These are phyloP conservation scores for Neomorphus geoffroyi DNA, from an alignment of 2,797 vertebrate species.

Conservation along the genomic window DNA sequence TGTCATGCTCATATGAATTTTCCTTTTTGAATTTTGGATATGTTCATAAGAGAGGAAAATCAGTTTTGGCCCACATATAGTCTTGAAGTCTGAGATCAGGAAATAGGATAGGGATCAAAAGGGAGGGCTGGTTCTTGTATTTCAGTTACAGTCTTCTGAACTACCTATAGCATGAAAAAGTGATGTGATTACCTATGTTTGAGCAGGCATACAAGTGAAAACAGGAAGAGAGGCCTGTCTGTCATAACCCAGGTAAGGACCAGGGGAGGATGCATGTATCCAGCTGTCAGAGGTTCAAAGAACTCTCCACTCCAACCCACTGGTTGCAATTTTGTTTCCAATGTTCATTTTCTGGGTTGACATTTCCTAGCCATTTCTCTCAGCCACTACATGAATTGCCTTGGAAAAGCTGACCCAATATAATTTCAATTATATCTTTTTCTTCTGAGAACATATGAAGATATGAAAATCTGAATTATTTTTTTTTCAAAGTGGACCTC, in stretches of 20 bases:
- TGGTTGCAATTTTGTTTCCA: neutral
- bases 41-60: neutral
- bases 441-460: neutral
- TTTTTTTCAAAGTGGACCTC: neutral
- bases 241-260: neutral
- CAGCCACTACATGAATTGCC: neutral
- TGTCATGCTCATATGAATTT: neutral
- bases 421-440: neutral
- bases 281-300: neutral
- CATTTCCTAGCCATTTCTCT: neutral
- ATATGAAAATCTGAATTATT: neutral
- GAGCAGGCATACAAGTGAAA: neutral
- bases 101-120: neutral
- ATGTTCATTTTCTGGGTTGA: neutral
- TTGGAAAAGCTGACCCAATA: neutral
- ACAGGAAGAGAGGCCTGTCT: neutral
- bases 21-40: neutral
- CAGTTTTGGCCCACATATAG: neutral
- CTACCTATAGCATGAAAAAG: neutral
- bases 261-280: neutral
- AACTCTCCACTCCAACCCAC: neutral
- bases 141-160: neutral
- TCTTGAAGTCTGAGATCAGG: neutral
- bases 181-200: neutral
- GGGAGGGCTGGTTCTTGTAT: neutral